These are phyloP conservation scores for Aldabrachelys gigantea DNA, from an alignment of 2,113 vertebrate genomes.

Conservation along the genomic window DNA sequence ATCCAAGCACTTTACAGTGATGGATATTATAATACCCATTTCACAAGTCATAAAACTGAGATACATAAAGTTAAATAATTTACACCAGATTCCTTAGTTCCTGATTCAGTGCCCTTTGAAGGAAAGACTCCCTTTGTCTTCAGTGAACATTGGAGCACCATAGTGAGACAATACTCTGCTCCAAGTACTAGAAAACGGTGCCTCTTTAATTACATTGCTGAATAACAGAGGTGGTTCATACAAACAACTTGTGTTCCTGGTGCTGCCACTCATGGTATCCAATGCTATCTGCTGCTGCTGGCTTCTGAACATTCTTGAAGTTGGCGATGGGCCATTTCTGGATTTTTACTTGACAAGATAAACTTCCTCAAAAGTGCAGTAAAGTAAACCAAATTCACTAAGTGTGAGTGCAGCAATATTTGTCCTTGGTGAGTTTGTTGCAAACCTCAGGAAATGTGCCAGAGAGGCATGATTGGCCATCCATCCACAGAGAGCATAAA, in stretches of 20 bases:
- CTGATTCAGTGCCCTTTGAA: not conserved
- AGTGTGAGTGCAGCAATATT: not conserved
- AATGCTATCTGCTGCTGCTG: not conserved
- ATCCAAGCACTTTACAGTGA: not conserved
- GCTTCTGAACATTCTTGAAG: not conserved
- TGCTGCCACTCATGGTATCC: not conserved
- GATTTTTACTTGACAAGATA: slow-evolving; percentile 26
- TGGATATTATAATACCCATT: not conserved
- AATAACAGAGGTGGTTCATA: not conserved
- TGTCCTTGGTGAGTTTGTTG: not conserved
- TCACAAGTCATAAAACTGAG: not conserved
- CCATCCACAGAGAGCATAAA: not conserved
- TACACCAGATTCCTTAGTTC: not conserved
- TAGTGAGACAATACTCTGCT: not conserved
- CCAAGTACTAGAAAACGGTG: not conserved
- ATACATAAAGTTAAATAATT: not conserved
- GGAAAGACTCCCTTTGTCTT: not conserved
- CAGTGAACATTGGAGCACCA: not conserved
- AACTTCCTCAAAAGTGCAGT: not conserved
- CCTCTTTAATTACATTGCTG: not conserved
- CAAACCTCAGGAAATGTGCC: not conserved
- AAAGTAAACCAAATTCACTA: not conserved
- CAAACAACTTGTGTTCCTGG: accelerated
- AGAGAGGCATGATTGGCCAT: not conserved
- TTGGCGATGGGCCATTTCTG: not conserved